phyloP scores from a whole-genome alignment of 1,140 invertebrate species.

The Ceratosolen fusciceps region DNA sequence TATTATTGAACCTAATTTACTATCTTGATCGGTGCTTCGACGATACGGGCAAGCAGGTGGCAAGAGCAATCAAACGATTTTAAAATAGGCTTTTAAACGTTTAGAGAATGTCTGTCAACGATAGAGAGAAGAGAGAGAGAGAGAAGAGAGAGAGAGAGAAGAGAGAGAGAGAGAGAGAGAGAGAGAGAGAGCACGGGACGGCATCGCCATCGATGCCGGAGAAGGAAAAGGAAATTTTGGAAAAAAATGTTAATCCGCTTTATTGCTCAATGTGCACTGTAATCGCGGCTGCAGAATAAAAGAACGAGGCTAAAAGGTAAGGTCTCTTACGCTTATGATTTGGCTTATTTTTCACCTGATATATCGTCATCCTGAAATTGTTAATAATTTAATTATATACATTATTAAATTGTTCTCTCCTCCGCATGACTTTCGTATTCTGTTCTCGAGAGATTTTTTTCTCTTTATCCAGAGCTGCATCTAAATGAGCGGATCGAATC shows the following conservation, averaged over 20 bases:
- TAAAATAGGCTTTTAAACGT: conserved; percentile 23
- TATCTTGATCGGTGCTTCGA: conserved; percentile 44
- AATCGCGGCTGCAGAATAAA: background rate
- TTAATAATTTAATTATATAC: conserved; percentile 50
- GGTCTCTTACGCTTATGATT: conserved; percentile 17
- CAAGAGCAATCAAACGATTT: conserved; percentile 36
- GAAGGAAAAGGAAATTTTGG: background rate
- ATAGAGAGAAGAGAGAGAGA: background rate
- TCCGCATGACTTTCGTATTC: conserved; percentile 24
- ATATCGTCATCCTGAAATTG: conserved; percentile 33
- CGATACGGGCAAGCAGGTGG: conserved; percentile 48
- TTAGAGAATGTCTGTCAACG: background rate
- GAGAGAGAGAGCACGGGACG: too few species aligned
- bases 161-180: background rate
- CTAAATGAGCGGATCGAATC: conserved; percentile 48
- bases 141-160: background rate
- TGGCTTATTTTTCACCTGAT: conserved; percentile 39
- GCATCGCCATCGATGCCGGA: background rate
- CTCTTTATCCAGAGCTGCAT: conserved; percentile 49
- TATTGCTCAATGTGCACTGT: conserved; percentile 10
- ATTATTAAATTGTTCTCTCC: conserved; percentile 40
- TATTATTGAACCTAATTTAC: conserved; percentile 20
- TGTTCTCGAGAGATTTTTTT: conserved; percentile 27
- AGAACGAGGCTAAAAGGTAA: background rate
- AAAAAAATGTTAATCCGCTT: conserved; percentile 34